A percentile compares a stretch with the other conserved stretches of the same genome.
Evolutionary conservation across 2,797 vertebrate species (phyloP).

Genomic region (Tachyglossus aculeatus): DNA sequence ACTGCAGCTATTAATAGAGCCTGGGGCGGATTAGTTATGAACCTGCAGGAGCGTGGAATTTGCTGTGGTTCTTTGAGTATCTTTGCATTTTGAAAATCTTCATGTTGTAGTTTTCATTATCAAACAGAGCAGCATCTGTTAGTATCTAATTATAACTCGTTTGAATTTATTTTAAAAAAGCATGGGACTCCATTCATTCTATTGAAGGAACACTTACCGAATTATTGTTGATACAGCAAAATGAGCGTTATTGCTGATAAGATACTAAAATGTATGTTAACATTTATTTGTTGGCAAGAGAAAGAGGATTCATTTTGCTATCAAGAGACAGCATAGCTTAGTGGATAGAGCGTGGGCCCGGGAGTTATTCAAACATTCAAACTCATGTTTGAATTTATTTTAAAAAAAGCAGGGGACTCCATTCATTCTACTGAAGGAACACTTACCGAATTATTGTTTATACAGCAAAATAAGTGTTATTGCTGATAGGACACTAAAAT

Average conservation of each 20-base stretch:
- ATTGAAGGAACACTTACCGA: not conserved
- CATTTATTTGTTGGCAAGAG: not conserved
- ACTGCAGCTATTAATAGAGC: too few relatives aligned
- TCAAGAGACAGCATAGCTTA: not conserved
- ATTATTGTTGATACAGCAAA: not conserved
- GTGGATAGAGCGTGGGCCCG: too few relatives aligned
- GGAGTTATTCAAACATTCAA: too few relatives aligned
- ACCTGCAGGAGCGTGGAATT: too few relatives aligned
- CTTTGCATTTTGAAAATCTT: not conserved
- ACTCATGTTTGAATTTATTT: too few relatives aligned
- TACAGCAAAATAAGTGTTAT: constrained; percentile 2
- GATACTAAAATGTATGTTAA: not conserved
- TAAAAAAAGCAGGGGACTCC: not conserved
- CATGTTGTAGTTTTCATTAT: not conserved
- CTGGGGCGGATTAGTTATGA: too few relatives aligned
- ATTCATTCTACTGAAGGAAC: not conserved
- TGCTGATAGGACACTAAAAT: not conserved
- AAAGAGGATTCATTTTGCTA: not conserved
- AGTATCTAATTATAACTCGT: not conserved
- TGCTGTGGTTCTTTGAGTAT: too few relatives aligned
- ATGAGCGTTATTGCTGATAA: not conserved
- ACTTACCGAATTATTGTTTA: not conserved
- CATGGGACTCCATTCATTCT: fast-evolving
- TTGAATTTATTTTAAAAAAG: not conserved
- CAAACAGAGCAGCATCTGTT: constrained; percentile 2